Base-by-base conservation (phyloP, 2,797 vertebrate species). In the Thripadectes ignobilis region DNA sequence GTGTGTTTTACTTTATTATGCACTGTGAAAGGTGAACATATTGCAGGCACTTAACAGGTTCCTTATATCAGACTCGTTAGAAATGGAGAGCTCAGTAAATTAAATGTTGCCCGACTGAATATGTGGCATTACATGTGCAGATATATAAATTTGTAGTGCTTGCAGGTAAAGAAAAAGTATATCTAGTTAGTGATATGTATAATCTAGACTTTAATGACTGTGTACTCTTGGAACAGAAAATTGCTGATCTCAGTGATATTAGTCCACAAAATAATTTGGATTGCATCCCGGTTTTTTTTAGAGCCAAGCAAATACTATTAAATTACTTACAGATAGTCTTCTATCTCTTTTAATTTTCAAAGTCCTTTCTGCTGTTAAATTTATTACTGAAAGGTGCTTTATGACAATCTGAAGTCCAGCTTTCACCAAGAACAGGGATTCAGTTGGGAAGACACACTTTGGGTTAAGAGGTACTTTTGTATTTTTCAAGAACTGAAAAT, bases 1-100 rank as follows among this genome's bases (percentile, higher is more conserved):
- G 54, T 41, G 46, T 82, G 74, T 88, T 95, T 96, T 95, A 93
- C 89, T 96, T 96, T 67, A 91, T 96, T 95, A 87, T 91, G 90
- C 88, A 51, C 85, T 93, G 95, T 69, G 86, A 96, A 92, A 98
- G 92, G 88, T 90, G 96, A 96, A 91, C 87, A 95, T 73, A 91
- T 95, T 93, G 96, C 14, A 91, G 80, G 45, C 81, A 69, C 89
- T 97, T 96, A 82, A 87, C 96, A 96, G 88, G 93, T 96, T 95
- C 81, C 86, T 74, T 78, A 69, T 85, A 85, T 93, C 85, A 96
- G 45, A 36, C 57, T 71, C 48, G 57, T 79, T 63, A 66, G 78
- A 83, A 94, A 83, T 11, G 61, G 87, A 93, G 92, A 95, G 18
- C 30, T 94, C 21, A 34, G 66, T 34, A 63, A 85, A 91, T 73